Conservation (phyloP, 2,113 vertebrate genomes). For the Oncorhynchus gorbuscha region DNA sequence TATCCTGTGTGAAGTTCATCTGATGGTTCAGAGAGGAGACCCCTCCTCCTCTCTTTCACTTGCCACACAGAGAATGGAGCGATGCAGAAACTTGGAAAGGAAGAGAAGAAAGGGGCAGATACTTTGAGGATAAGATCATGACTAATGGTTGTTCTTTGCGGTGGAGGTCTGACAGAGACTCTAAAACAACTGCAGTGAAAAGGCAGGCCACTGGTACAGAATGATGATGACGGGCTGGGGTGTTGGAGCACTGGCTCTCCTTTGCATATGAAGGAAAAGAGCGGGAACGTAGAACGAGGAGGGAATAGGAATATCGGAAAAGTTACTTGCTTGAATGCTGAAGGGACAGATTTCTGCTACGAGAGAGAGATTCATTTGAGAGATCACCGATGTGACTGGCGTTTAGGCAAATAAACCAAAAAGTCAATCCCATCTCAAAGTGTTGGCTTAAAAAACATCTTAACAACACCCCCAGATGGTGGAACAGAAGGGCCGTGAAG, state of each 20-base stretch:
- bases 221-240: conserved; percentile 42
- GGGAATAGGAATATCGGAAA: no score
- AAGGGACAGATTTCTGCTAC: no score
- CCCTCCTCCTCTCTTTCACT: conserved; percentile 78
- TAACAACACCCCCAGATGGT: conserved; percentile 1
- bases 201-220: conserved; percentile 31
- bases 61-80: conserved; percentile 60
- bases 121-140: conserved; percentile 82
- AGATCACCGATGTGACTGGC: not conserved
- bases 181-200: conserved; percentile 76
- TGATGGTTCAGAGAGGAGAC: conserved; percentile 73
- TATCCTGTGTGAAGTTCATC: conserved; percentile 77
- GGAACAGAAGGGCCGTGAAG: not conserved
- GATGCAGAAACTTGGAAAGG: conserved; percentile 20
- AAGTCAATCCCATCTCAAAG: conserved; percentile 1
- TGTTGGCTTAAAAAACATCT: conserved; percentile 11
- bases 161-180: conserved; percentile 69
- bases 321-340: no score
- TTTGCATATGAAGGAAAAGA: conserved; percentile 7
- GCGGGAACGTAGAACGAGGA: not conserved
- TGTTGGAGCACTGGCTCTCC: not conserved
- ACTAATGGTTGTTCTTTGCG: conserved; percentile 79
- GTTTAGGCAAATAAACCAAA: not conserved
- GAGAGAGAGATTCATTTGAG: not conserved
- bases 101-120: conserved; percentile 77